Evolutionary conservation across 2,797 vertebrate species (phyloP).

Genomic region (Chloroceryle amazona): DNA sequence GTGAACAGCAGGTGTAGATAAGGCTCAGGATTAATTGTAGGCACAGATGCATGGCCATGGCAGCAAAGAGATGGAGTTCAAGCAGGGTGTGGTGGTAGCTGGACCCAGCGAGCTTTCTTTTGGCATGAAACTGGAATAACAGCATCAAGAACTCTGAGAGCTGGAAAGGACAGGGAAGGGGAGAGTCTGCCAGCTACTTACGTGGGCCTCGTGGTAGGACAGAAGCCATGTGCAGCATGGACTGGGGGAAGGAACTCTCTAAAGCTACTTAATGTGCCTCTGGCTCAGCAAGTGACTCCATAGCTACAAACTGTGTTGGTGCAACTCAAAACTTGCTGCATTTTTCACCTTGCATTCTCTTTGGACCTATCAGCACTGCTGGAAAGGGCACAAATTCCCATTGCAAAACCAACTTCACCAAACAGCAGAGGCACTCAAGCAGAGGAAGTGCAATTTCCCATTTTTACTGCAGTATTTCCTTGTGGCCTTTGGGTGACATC

Average conservation of each 20-base stretch:
- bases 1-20: not conserved
- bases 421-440: not conserved
- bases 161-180: not conserved
- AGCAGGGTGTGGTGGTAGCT: not conserved
- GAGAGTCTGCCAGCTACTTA: not conserved
- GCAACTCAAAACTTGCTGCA: not conserved
- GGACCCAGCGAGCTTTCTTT: not conserved
- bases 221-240: not conserved
- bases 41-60: fast-evolving
- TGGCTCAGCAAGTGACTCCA: fast-evolving
- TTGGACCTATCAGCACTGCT: not conserved
- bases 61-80: not conserved
- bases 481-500: not conserved
- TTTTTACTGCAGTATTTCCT: not conserved
- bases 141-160: not conserved
- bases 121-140: not conserved
- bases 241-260: not conserved
- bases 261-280: not conserved
- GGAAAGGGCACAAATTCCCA: not conserved
- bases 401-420: not conserved
- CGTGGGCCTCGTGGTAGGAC: fast-evolving
- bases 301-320: fast-evolving
- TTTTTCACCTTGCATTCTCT: not conserved
- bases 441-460: not conserved
- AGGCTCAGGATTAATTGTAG: not conserved